phyloP scores from a whole-genome alignment of 2,797 vertebrate genomes.

The Rhynchonycteris naso region DNA sequence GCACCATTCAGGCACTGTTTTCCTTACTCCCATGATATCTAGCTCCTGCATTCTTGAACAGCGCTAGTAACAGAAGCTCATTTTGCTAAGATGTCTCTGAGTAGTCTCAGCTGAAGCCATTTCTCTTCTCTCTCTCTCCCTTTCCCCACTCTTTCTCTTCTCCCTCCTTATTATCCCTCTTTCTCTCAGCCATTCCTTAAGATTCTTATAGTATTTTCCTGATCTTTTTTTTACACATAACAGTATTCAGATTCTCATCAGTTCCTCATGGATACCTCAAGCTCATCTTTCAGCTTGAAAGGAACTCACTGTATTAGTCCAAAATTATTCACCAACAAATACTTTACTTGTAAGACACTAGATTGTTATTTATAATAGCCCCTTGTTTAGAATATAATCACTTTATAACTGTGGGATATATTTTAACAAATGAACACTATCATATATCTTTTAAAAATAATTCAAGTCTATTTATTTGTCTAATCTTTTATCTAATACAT shows the following conservation, averaged over 20 bases:
- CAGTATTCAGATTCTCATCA: background rate
- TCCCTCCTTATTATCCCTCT: too few relatives aligned
- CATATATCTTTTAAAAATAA: constrained; percentile 12
- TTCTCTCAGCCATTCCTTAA: background rate
- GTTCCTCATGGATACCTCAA: background rate
- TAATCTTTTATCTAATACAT: background rate
- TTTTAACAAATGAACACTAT: constrained; percentile 6
- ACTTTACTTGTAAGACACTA: background rate
- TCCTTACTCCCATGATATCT: constrained; percentile 29
- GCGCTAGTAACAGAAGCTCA: constrained; percentile 36
- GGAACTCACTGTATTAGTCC: background rate
- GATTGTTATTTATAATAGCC: background rate
- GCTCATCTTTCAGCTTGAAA: background rate
- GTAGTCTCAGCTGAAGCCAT: background rate
- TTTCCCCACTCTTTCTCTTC: too few relatives aligned
- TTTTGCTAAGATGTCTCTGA: constrained; percentile 40
- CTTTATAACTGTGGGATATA: background rate
- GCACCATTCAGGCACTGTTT: constrained; percentile 44
- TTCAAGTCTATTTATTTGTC: background rate
- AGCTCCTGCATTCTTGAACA: constrained; percentile 38
- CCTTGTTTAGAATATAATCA: background rate
- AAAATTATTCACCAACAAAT: constrained; percentile 15
- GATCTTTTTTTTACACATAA: background rate
- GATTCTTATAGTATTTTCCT: background rate
- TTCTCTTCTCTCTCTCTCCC: background rate